phyloP scores from a whole-genome alignment of 2,797 vertebrate species.

The Helicolenus hilgendorfi region DNA sequence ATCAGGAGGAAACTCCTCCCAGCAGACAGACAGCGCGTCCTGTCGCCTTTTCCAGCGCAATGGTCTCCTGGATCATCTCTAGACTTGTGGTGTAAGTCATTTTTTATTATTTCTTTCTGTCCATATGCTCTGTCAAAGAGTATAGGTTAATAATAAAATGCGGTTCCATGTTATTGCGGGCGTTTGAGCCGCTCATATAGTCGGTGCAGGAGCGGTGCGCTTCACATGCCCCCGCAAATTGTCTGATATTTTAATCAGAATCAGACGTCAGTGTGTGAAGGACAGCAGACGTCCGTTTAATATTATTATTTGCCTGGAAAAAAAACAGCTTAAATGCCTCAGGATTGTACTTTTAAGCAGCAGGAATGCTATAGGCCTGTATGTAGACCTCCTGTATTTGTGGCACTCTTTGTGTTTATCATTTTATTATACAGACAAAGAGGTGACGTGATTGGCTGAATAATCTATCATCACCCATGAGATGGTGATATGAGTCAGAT shows the following conservation, averaged over 20 bases:
- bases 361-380: conserved; percentile 46
- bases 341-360: conserved; percentile 40
- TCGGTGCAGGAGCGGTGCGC: conserved; percentile 42
- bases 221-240: conserved; percentile 42
- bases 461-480: conserved; percentile 29
- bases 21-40: conserved; percentile 86
- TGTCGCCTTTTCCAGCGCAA: conserved; percentile 91
- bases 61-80: conserved; percentile 99
- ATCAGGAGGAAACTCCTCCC: conserved; percentile 92
- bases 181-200: not conserved
- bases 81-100: conserved; percentile 98
- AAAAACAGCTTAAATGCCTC: not conserved
- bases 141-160: not conserved
- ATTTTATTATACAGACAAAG: conserved; percentile 71
- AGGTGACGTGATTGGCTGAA: conserved; percentile 63
- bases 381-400: conserved; percentile 2
- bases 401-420: conserved; percentile 63
- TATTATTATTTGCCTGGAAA: conserved; percentile 36
- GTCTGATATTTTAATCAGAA: conserved; percentile 58
- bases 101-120: not conserved
- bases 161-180: not conserved
- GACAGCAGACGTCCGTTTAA: conserved; percentile 34
- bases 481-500: conserved; percentile 31
- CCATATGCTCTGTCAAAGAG: not conserved
- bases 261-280: conserved; percentile 39